These are phyloP conservation scores for Enteromius thamalakanensis DNA, from an alignment of 2,797 vertebrate species.

Conservation along the genomic window DNA sequence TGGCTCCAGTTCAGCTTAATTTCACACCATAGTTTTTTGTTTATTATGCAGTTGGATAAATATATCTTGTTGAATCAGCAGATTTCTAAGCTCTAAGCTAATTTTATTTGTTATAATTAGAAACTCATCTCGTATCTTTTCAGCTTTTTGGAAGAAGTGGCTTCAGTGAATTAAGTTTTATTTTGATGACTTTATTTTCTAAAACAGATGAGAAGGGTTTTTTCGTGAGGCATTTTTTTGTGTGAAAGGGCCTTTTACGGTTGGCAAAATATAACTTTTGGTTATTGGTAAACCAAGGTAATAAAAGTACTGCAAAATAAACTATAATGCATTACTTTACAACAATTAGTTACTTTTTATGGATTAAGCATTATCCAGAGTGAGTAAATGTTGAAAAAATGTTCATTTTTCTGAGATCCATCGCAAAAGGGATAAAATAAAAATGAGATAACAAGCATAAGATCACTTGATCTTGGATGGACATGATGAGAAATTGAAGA, in stretches of 20 bases:
- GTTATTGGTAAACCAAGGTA: too few relatives aligned
- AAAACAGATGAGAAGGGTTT: background rate
- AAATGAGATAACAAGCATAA: background rate
- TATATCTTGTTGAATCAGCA: background rate
- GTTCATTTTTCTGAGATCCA: background rate
- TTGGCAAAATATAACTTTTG: too few relatives aligned
- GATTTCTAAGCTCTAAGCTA: background rate
- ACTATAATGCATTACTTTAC: background rate
- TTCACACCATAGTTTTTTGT: background rate
- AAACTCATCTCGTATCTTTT: background rate
- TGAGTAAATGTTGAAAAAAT: background rate
- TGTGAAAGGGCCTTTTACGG: too few relatives aligned
- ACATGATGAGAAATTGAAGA: background rate
- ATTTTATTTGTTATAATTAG: background rate
- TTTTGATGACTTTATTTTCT: background rate
- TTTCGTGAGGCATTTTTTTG: background rate
- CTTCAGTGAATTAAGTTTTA: background rate
- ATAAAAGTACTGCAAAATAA: too few relatives aligned
- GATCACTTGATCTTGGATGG: background rate
- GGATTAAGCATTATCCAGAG: background rate
- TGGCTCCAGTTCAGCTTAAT: background rate
- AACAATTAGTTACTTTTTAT: background rate
- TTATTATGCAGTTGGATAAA: background rate
- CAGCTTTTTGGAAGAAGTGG: background rate
- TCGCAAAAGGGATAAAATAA: background rate